phyloP scores from a whole-genome alignment of 1,140 invertebrate species.

The Megathymus violae region DNA sequence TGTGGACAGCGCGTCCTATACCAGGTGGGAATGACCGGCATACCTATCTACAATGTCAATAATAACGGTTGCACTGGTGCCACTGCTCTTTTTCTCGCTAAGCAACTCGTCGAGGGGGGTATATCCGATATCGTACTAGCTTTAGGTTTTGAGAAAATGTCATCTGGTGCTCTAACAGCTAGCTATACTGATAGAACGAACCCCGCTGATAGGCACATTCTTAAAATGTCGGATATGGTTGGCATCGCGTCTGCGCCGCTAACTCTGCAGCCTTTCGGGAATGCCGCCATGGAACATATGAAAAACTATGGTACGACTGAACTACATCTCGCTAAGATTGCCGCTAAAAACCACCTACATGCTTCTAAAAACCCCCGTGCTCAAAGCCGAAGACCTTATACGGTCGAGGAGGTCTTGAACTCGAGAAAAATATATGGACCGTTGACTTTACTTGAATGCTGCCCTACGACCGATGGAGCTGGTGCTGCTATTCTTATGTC shows the following conservation, averaged over 20 bases:
- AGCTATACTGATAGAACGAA: slow-evolving; percentile 95
- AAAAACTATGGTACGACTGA: slow-evolving; percentile 97
- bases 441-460: slow-evolving; percentile 97
- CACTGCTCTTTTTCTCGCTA: slow-evolving; percentile 94
- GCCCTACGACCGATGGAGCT: slow-evolving; percentile 98
- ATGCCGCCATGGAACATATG: slow-evolving; percentile 98
- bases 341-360: slow-evolving; percentile 98
- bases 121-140: slow-evolving; percentile 94
- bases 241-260: slow-evolving; percentile 93
- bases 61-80: slow-evolving; percentile 99
- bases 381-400: slow-evolving; percentile 96
- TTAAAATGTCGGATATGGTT: slow-evolving; percentile 91
- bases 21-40: slow-evolving; percentile 97
- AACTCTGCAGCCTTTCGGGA: slow-evolving; percentile 97
- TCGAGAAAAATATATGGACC: slow-evolving; percentile 94
- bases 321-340: slow-evolving; percentile 98
- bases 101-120: slow-evolving; percentile 95
- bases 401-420: slow-evolving; percentile 93
- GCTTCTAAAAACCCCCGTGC: slow-evolving; percentile 98
- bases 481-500: slow-evolving; percentile 96
- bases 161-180: slow-evolving; percentile 92
- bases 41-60: slow-evolving; percentile 99
- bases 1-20: slow-evolving; percentile 98
- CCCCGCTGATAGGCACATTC: slow-evolving; percentile 96
- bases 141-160: slow-evolving; percentile 99